phyloP scores from a whole-genome alignment of 2,797 vertebrate genomes.

The Tapera naevia region DNA sequence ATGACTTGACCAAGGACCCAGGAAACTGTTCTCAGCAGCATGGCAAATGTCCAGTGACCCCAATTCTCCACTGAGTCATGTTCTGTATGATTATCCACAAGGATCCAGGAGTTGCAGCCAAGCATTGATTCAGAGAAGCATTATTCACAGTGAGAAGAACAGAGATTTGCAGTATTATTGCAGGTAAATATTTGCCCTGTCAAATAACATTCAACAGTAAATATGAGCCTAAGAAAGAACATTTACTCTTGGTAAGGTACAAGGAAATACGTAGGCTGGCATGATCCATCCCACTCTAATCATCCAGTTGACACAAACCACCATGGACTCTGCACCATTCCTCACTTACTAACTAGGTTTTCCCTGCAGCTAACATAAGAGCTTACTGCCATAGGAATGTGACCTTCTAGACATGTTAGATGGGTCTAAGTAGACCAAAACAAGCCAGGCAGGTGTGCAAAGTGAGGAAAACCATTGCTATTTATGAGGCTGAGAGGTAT shows the following conservation, averaged over 20 bases:
- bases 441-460: background rate
- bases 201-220: slow-evolving; percentile 59
- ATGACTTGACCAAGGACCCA: background rate
- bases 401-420: background rate
- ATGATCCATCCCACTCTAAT: slow-evolving; percentile 11
- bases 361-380: background rate
- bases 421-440: background rate
- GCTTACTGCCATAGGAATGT: background rate
- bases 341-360: background rate
- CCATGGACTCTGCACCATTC: background rate
- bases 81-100: slow-evolving; percentile 3
- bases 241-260: slow-evolving; percentile 49
- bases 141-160: slow-evolving; percentile 30
- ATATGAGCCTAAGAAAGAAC: slow-evolving; percentile 44
- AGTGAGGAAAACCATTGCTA: background rate
- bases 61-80: slow-evolving; percentile 30
- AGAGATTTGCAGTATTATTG: slow-evolving; percentile 61
- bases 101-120: slow-evolving; percentile 15
- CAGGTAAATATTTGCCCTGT: slow-evolving; percentile 71
- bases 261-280: slow-evolving; percentile 4
- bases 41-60: slow-evolving; percentile 46
- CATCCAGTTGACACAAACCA: background rate
- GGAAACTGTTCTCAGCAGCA: background rate
- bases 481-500: background rate
- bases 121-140: slow-evolving; percentile 39